Evolutionary conservation across 2,797 vertebrate species (phyloP), one percentile per base, ranked within the genome.

Genomic region (Micromesistius poutassou): DNA sequence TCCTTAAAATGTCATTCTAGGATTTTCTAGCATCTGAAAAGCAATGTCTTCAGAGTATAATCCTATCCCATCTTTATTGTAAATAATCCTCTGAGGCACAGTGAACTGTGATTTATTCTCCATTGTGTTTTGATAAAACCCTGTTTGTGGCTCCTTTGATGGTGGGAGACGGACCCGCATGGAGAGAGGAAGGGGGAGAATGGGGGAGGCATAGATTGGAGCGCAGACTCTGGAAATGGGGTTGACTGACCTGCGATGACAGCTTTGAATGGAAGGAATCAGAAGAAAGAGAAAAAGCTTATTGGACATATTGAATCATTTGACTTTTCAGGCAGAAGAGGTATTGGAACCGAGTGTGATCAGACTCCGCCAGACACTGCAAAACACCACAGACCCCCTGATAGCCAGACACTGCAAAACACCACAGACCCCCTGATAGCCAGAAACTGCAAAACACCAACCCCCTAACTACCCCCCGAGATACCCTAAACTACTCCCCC

Each of bases 271-370:
- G 91, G 89, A 93, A 91, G 88, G 89, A 93, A 92, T 90, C 88
- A 91, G 90, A 92, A 91, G 89, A 91, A 91, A 93, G 36, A 89
- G 87, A 88, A 90, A 91, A 92, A 90, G 90, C 91, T 91, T 92
- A 92, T 92, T 92, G 91, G 91, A 90, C 88, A 88, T 88, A 93
- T 93, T 93, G 92, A 93, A 92, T 94, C 89, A 92, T 92, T 93
- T 93, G 87, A 91, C 88, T 91, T 88, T 87, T 87, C 81, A 83
- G 86, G 81, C 77, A 80, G 84, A 80, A 80, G 84, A 84, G 78
- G 87, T 91, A 91, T 89, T 89, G 88, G 85, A 87, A 77, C 78
- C 38, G 78, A 76, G 87, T 82, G 86, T 90, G 91, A 92, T 91
- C 78, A n/a, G 88, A 91, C 87, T 90, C 73, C n/a, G 74, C 30